A percentile compares a stretch with the other conserved stretches of the same genome.
phyloP scores from a whole-genome alignment of 2,113 vertebrate species.

The Tachysurus vachellii region DNA sequence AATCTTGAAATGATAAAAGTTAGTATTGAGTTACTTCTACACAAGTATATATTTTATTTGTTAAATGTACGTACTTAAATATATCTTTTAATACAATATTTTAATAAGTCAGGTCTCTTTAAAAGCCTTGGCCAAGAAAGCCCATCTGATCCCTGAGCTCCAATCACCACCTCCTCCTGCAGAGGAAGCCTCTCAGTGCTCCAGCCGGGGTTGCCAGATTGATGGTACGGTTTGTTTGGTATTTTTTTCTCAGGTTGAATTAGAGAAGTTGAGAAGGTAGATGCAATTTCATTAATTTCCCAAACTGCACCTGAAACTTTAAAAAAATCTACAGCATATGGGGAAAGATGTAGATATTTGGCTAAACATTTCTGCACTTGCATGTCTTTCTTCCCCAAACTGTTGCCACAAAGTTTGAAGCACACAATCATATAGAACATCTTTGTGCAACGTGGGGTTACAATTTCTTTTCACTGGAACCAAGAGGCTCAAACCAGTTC shows the following conservation, averaged over 20 bases:
- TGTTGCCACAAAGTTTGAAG: neutral
- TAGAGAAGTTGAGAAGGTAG: neutral
- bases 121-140: conserved; percentile 81
- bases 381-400: neutral
- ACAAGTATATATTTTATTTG: too few species aligned
- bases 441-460: neutral
- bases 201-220: conserved; percentile 60
- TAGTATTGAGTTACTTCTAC: neutral
- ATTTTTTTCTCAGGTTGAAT: neutral
- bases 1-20: neutral
- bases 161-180: conserved; percentile 82
- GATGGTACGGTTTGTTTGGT: too few species aligned
- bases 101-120: conserved; percentile 79
- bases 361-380: too few species aligned
- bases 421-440: neutral
- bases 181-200: conserved; percentile 77
- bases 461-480: neutral
- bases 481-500: neutral
- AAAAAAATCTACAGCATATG: neutral
- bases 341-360: neutral
- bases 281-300: neutral
- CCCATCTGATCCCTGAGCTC: conserved; percentile 88
- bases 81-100: neutral
- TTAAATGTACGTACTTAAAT: neutral
- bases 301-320: neutral